These are phyloP conservation scores for Orthosia incerta DNA, from an alignment of 2,888 invertebrate species.

Conservation along the genomic window DNA sequence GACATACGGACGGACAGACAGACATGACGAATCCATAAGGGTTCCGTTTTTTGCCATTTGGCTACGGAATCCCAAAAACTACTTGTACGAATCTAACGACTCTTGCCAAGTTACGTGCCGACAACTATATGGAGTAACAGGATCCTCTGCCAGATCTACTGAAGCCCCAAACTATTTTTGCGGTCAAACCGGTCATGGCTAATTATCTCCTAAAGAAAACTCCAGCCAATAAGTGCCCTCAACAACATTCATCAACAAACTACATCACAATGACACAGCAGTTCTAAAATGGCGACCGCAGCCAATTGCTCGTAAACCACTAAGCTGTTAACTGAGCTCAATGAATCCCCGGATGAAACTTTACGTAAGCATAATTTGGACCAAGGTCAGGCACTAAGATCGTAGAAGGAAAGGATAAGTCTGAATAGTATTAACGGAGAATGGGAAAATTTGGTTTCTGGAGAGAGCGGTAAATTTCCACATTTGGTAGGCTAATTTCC, in stretches of 20 bases:
- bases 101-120: too few relatives aligned
- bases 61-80: too few relatives aligned
- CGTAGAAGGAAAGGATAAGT: slow-evolving; percentile 33
- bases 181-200: not conserved
- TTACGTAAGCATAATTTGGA: slow-evolving; percentile 62
- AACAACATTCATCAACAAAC: slow-evolving; percentile 21
- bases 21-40: too few relatives aligned
- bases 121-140: too few relatives aligned
- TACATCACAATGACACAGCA: slow-evolving; percentile 40
- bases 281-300: slow-evolving; percentile 43
- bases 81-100: too few relatives aligned
- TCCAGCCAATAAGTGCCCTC: not conserved
- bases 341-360: slow-evolving; percentile 69
- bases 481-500: not conserved
- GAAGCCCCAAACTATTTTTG: too few relatives aligned
- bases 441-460: too few relatives aligned
- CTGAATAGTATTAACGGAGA: not conserved
- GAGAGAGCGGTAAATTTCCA: not conserved
- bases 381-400: slow-evolving; percentile 61
- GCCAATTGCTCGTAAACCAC: slow-evolving; percentile 67
- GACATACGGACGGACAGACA: too few relatives aligned
- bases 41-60: too few relatives aligned
- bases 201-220: slow-evolving; percentile 17
- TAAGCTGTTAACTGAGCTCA: slow-evolving; percentile 69
- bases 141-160: too few relatives aligned